Evolutionary conservation across 2,113 vertebrate genomes (phyloP).

Genomic region (Nematolebias whitei): DNA sequence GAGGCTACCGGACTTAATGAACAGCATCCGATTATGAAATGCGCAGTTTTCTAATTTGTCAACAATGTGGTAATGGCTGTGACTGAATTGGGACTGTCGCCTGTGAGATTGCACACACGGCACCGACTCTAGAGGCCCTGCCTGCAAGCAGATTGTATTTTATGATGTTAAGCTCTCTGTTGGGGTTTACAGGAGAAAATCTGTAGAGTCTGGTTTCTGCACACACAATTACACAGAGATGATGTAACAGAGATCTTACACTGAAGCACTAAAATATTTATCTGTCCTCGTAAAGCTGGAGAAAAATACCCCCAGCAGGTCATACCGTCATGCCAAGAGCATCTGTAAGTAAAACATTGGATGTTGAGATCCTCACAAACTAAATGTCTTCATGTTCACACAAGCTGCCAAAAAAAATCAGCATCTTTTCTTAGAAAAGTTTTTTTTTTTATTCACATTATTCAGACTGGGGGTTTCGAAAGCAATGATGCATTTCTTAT

Average conservation of each 20-base stretch:
- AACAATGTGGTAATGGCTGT: neutral
- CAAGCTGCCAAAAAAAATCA: too few species aligned
- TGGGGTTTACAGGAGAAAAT: constrained; percentile 39
- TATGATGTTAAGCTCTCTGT: constrained; percentile 31
- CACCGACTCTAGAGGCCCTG: constrained; percentile 11
- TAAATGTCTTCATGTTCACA: neutral
- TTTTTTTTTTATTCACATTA: too few species aligned
- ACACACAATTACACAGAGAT: constrained; percentile 67
- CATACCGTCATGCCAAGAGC: constrained; percentile 1
- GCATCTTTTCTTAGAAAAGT: too few species aligned
- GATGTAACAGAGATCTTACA: constrained; percentile 54
- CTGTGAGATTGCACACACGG: constrained; percentile 16
- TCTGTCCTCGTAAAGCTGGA: constrained; percentile 51
- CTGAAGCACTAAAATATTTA: constrained; percentile 69
- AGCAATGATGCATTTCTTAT: too few species aligned
- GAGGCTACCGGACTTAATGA: neutral
- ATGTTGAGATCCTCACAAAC: constrained; percentile 3
- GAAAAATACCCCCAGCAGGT: constrained; percentile 25
- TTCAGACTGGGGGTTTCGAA: too few species aligned
- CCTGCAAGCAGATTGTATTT: constrained; percentile 19
- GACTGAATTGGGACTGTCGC: constrained; percentile 43
- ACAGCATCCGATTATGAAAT: constrained; percentile 26
- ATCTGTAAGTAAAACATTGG: constrained; percentile 7
- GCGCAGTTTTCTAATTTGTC: neutral
- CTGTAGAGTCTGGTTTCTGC: constrained; percentile 52